These are phyloP conservation scores for Esox lucius DNA, from an alignment of 2,797 vertebrate genomes.

Conservation along the genomic window DNA sequence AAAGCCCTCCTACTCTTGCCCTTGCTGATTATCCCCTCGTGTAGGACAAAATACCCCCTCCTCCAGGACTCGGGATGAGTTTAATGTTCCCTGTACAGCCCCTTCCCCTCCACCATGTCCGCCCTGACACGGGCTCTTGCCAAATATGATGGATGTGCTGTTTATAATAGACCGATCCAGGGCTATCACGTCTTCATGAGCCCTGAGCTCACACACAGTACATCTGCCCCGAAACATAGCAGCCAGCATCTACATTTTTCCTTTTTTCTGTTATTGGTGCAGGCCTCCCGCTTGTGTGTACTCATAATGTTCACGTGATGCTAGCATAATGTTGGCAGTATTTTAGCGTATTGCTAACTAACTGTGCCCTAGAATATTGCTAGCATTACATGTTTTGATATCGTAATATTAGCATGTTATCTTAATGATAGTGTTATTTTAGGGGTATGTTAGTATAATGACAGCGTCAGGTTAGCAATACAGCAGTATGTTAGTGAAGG, in stretches of 20 bases:
- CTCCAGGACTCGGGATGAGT: background rate
- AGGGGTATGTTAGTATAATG: too few relatives aligned
- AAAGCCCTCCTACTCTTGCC: conserved; percentile 5
- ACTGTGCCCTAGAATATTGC: too few relatives aligned
- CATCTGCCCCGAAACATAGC: background rate
- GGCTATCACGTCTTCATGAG: conserved; percentile 68
- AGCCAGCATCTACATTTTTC: background rate
- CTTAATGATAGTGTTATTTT: too few relatives aligned
- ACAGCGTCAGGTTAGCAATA: too few relatives aligned
- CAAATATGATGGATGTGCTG: conserved; percentile 66
- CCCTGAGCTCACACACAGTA: background rate
- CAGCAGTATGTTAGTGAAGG: background rate
- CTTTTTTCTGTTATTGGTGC: conserved; percentile 32
- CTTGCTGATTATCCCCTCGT: background rate
- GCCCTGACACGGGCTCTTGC: conserved; percentile 8
- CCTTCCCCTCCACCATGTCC: background rate
- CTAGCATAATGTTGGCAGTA: background rate
- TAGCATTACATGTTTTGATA: too few relatives aligned
- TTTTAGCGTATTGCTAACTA: too few relatives aligned
- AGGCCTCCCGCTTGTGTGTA: conserved; percentile 41
- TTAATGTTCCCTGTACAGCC: background rate
- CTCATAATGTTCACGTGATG: conserved; percentile 18
- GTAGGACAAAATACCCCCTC: background rate
- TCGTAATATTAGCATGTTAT: too few relatives aligned
- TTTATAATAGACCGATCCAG: conserved; percentile 34